A percentile compares a stretch with the other conserved stretches of the same genome.
Evolutionary conservation across 2,113 vertebrate genomes (phyloP).

Genomic region (Antechinus flavipes): DNA sequence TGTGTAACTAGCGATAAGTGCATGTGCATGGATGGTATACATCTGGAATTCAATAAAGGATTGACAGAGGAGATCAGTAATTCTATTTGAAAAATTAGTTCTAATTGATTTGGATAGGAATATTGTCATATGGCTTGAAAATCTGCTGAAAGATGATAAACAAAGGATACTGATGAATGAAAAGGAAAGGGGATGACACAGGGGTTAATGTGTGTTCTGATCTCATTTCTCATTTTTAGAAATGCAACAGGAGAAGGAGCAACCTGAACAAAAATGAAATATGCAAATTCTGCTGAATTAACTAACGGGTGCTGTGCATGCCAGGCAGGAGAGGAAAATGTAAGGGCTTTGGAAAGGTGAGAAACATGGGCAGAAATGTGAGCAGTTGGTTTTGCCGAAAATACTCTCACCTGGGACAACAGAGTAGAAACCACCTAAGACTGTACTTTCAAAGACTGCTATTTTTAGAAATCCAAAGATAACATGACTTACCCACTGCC

Average conservation of each 20-base stretch:
- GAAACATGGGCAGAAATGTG: neutral
- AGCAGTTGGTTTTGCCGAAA: neutral
- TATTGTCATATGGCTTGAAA: conserved; percentile 65
- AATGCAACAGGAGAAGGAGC: conserved; percentile 58
- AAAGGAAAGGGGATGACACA: conserved; percentile 53
- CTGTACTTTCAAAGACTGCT: neutral
- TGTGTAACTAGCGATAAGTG: conserved; percentile 56
- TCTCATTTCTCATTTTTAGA: conserved; percentile 67
- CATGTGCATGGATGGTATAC: neutral
- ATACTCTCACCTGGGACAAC: neutral
- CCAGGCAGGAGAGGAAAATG: conserved; percentile 20
- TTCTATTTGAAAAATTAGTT: conserved; percentile 62
- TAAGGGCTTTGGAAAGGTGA: conserved; percentile 39
- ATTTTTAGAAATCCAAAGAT: neutral
- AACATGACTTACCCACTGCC: neutral
- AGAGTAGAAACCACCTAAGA: neutral
- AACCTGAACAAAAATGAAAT: conserved; percentile 62
- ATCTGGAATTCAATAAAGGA: conserved; percentile 66
- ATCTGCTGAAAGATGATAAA: conserved; percentile 71
- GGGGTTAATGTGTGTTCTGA: conserved; percentile 66
- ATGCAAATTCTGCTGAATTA: conserved; percentile 40
- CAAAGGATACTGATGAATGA: conserved; percentile 63
- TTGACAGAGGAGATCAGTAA: conserved; percentile 30
- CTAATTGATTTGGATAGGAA: conserved; percentile 71
- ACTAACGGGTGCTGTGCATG: neutral